Base-by-base conservation (phyloP, 2,797 vertebrate species). In the Muraenolepis orangiensis region DNA sequence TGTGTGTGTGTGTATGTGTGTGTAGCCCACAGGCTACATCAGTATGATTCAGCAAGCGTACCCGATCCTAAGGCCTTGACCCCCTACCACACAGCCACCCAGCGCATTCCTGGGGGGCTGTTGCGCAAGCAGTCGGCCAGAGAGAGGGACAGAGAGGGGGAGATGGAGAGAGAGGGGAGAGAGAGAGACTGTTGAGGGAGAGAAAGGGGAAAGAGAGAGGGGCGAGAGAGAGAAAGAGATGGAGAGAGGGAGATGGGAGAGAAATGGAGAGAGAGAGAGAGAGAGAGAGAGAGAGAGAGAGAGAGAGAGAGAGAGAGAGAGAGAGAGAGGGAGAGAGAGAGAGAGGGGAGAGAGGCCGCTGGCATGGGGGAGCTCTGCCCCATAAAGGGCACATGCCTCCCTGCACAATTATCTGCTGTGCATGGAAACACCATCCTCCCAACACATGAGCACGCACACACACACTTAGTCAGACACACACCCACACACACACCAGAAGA, bases 371-470 rank as follows among this genome's bases (percentile, higher is more conserved):
- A 88, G 87, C 85, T 81, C 10, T 85, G 84, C 84, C 84, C 89
- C 86, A 86, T 86, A 90, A 91, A 91, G 91, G 85, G 76, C 89
- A 89, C 85, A 89, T 87, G 91, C 90, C 88, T 90, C 89, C 76
- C 77, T 84, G 85, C 88, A 72, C 87, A 89, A 89, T 92, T 90
- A 88, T 87, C 79, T 85, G 84, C 77, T 86, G 82, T 89, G 84
- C 89, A 83, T 85, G 85, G 88, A 92, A 89, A 86, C 85, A 78
- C 68, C 83, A 74, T 85, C 83, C 85, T 73, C 84, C 76, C 76
- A 75, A 72, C 80, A 84, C 81, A 83, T 31, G 75, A 57, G 82
- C 80, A 78, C 78, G 82, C 76, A 80, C 79, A 70, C 76, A 71
- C 77, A 70, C 72, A 40, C 72, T 26, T 26, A 64, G 51, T 57